A percentile compares a stretch with the other conserved stretches of the same genome.
These are phyloP conservation scores for Zootermopsis nevadensis DNA, from an alignment of 2,888 invertebrate species.

Conservation along the genomic window DNA sequence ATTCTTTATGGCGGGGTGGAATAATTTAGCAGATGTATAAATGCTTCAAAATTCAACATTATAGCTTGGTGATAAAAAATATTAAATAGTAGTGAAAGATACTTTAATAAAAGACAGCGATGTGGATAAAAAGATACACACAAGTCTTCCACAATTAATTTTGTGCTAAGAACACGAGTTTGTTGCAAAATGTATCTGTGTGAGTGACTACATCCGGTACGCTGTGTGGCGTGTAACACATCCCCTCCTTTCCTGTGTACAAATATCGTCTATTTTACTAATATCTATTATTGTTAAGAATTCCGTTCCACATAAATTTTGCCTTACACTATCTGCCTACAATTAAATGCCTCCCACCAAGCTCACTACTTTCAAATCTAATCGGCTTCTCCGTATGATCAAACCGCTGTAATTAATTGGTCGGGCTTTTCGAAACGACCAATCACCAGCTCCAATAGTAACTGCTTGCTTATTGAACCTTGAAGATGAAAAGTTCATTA, in stretches of 20 bases:
- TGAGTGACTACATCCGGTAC: neutral
- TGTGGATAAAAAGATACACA: too few species aligned
- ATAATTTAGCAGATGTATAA: too few species aligned
- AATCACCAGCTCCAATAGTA: neutral
- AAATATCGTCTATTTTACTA: neutral
- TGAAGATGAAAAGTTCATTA: conserved; percentile 24
- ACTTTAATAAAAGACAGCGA: too few species aligned
- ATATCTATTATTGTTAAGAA: neutral
- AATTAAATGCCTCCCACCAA: neutral
- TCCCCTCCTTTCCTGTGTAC: neutral
- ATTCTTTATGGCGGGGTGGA: too few species aligned
- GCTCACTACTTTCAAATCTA: neutral
- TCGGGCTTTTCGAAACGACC: conserved; percentile 9
- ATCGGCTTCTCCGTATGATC: conserved; percentile 25
- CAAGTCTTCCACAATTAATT: too few species aligned
- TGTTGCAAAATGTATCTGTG: too few species aligned
- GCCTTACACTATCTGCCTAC: neutral
- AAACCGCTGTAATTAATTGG: conserved; percentile 37
- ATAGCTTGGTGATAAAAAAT: too few species aligned
- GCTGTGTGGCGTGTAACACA: neutral
- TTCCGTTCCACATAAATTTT: neutral
- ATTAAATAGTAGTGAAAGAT: too few species aligned
- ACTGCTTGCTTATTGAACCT: conserved; percentile 5
- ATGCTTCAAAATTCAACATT: too few species aligned
- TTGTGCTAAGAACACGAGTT: too few species aligned